Conservation (phyloP, 2,797 vertebrate genomes). For the Oreortyx pictus region DNA sequence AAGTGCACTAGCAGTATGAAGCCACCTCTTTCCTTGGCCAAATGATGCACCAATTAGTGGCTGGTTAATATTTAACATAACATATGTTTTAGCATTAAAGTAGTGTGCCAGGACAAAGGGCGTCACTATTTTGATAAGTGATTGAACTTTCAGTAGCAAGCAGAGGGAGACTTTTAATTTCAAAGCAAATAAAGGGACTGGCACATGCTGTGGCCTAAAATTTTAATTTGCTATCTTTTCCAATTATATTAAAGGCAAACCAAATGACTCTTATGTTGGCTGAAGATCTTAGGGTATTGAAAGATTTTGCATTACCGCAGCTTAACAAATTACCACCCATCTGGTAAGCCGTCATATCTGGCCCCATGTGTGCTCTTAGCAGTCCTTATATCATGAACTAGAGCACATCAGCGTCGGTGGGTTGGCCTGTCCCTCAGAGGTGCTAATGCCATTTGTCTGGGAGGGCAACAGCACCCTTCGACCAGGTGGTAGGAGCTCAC, state of each 20-base stretch:
- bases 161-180: conserved; percentile 15
- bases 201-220: neutral
- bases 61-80: conserved; percentile 58
- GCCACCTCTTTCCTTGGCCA: neutral
- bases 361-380: conserved; percentile 49
- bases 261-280: conserved; percentile 36
- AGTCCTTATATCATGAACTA: neutral
- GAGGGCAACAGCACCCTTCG: conserved; percentile 32
- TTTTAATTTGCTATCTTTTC: conserved; percentile 30
- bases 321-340: conserved; percentile 69
- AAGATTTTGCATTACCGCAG: conserved; percentile 47
- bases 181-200: conserved; percentile 21
- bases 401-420: conserved; percentile 38
- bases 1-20: neutral
- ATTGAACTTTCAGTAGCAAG: conserved; percentile 23
- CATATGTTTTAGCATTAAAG: conserved; percentile 39
- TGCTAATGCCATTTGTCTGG: conserved; percentile 56
- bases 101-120: conserved; percentile 35
- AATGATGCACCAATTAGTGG: conserved; percentile 10
- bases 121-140: conserved; percentile 27
- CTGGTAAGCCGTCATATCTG: conserved; percentile 46
- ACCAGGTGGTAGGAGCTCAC: conserved; percentile 43
- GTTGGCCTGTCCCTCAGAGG: conserved; percentile 52
- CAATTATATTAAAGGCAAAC: conserved; percentile 24
- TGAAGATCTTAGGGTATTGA: conserved; percentile 47